Evolutionary conservation across 2,113 vertebrate genomes (phyloP), one percentile per base, ranked within the genome.

Genomic region (Polyodon spathula): DNA sequence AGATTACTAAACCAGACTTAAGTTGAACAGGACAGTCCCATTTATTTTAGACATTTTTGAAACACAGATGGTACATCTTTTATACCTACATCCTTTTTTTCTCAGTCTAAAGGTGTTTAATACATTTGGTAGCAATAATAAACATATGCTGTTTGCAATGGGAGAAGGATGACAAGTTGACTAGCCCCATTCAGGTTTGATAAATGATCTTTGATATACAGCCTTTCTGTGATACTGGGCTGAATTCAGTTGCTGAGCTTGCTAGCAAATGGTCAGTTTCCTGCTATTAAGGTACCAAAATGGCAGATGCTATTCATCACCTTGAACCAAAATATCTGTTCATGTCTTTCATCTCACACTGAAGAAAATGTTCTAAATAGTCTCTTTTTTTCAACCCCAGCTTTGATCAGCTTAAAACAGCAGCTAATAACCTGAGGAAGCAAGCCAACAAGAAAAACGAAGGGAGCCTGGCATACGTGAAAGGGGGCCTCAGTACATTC

Each of bases 391-490:
- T 72, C 62, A 43, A 54, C 79, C 80, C 68, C 78, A 99, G 96
- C 75, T 98, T 99, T 78, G 95, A 98, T 37, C 90, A 97, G 58
- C 79, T 99, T 59, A 96, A 92, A 75, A 66, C 63, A 1, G 93
- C 89, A n/a, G 91, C 93, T 63, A 84, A 71, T 60, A 92, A 93
- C 72, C 78, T 97, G 77, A 94, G 93, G 80, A 96, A 94, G 62
- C 95, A 98, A 78, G 93, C 93, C 9, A 93, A 86, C 40, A 97
- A 95, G 84, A 98, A 99, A 81, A 97, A 94, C 0, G 96, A 97
- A 66, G 95, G 95, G 10, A 97, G 93, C 66, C 84, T 99, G 72
- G 91, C 94, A 0, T 96, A 90, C 1, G 96, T 98, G 60, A 99
- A 99, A 73, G 94, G 95, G 67, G 96, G 94, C 7, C 95, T 99